These are phyloP conservation scores for Heteromurus nitidus DNA, from an alignment of 2,888 invertebrate species.

Conservation along the genomic window DNA sequence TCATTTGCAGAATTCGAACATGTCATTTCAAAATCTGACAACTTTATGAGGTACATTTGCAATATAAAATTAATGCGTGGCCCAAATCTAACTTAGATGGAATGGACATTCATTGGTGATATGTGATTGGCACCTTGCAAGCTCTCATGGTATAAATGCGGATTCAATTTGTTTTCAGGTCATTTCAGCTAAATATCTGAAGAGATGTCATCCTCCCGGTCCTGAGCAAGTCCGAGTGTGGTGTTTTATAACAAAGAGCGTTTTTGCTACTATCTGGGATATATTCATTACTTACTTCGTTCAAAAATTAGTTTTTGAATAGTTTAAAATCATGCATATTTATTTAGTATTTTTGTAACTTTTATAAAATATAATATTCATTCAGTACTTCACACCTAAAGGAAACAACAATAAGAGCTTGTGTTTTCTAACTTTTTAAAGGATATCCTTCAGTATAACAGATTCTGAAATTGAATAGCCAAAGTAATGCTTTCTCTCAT, in stretches of 20 bases:
- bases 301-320: background rate
- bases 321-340: too few relatives aligned
- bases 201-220: background rate
- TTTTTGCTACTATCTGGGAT: too few relatives aligned
- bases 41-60: slow-evolving; percentile 80
- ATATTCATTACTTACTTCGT: background rate
- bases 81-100: background rate
- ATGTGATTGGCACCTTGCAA: background rate
- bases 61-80: background rate
- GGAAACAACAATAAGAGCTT: too few relatives aligned
- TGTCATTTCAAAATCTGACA: slow-evolving; percentile 94
- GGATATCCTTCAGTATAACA: too few relatives aligned
- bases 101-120: background rate
- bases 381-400: too few relatives aligned
- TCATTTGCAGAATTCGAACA: slow-evolving; percentile 98
- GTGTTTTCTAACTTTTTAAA: too few relatives aligned
- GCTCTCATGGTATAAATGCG: background rate
- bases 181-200: slow-evolving; percentile 46
- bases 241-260: too few relatives aligned
- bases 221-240: background rate
- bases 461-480: too few relatives aligned
- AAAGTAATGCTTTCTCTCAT: too few relatives aligned
- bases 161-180: slow-evolving; percentile 14
- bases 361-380: too few relatives aligned
- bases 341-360: too few relatives aligned